Evolutionary conservation across 1,140 invertebrate genomes (phyloP), one percentile per base, ranked within the genome.

Genomic region (Ostrea denselamellosa): DNA sequence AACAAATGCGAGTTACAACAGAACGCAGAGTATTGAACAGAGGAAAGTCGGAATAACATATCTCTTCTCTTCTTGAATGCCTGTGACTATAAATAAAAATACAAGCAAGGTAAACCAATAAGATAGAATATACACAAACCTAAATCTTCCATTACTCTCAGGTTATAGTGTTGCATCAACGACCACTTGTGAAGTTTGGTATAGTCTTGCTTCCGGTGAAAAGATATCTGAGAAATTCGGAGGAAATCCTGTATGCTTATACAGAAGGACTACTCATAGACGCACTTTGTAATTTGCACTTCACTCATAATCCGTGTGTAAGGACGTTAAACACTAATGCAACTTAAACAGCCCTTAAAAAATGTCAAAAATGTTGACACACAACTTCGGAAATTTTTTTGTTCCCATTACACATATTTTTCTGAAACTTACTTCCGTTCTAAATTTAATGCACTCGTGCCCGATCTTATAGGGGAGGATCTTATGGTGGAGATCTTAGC

Each of bases 91-190:
- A 19, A 19, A 19, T 7, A 62, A 19, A 17, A 62, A 62, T n/a
- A 62, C 56, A 62, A 19, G 14, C 56, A 19, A 62, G 14, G 14
- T 19, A 62, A 17, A n/a, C n/a, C 17, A 62, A 19, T 62, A 62
- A 19, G 56, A 62, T 8, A 19, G n/a, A 62, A 62, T 12, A 25
- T 25, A 77, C 22, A 77, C 68, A 77, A 77, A 77, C 68, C 68
- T 77, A 77, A 77, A 77, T 77, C 68, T 77, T 77, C 68, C 68
- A 77, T 77, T 77, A 77, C 68, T 77, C 25, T 77, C 68, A 28
- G 68, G 68, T 10, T 77, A 77, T 77, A 77, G 68, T 77, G 68
- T 77, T 77, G 68, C 68, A 77, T 77, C 68, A 77, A 77, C 68
- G 25, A 77, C 68, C 68, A 77, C 68, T 77, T 77, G 68, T 77